Evolutionary conservation across 2,888 invertebrate species (phyloP), one percentile per base, ranked within the genome.

Genomic region (Anarsia innoxiella): DNA sequence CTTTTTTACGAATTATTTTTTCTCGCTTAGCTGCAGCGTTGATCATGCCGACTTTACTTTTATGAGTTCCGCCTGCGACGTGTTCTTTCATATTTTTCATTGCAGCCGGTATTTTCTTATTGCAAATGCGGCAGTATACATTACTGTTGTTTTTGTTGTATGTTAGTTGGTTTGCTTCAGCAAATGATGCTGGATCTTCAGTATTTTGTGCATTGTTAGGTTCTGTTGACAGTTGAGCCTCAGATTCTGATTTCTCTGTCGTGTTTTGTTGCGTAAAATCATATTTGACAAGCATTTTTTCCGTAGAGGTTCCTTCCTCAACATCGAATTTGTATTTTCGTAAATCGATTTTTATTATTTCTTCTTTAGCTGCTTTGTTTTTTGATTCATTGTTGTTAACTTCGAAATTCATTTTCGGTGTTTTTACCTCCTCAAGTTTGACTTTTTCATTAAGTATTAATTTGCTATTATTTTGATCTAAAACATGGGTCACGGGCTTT

Each of bases 51-150:
- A n/a, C n/a, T 19, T 43, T 51, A 28, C 32, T 56, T 23, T 46
- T 59, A 35, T 71, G 71, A 1, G 36, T 36, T 5, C 39, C 45
- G 6, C 65, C 68, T 3, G 40, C 16, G 0, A 62, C 52, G 31
- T 69, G 68, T 37, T 67, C 62, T 33, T 54, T 54, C 53, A 69
- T 56, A 12, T 48, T 46, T 6, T 45, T 48, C 1, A 63, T 12
- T 2, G 53, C 42, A 1, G 56, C 53, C 1, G 59, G 55, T 1
- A 66, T 36, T 31, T 41, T 51, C 1, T 49, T 46, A 23, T 50
- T 37, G 42, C 64, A 66, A 10, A 39, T 19, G 11, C 44, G 48
- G 31, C 64, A 66, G 23, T 45, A 56, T 10, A 57, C 57, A 30
- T 46, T 48, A 1, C 37, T 28, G 1, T 43, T 46, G n/a, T 42